A percentile compares a stretch with the other conserved stretches of the same genome.
Evolutionary conservation across 2,888 invertebrate genomes (phyloP).

Genomic region (Tolmerus cingulatus): DNA sequence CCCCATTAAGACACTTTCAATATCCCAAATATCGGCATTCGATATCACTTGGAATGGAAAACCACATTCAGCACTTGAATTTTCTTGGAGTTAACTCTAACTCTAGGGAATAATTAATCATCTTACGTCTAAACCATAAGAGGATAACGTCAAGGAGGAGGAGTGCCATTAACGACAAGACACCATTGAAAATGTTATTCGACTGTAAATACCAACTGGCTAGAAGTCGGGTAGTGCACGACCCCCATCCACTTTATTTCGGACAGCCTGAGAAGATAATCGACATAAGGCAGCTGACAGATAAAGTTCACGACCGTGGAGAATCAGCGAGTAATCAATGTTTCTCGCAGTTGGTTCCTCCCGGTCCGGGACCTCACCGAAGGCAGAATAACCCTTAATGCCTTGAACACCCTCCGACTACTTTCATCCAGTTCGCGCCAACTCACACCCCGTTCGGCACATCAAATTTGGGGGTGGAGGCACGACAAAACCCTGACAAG

Average conservation of each 20-base stretch:
- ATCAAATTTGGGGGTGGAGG: slow-evolving; percentile 11
- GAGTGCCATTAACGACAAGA: slow-evolving; percentile 43
- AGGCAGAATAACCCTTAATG: neutral
- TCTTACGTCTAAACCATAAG: slow-evolving; percentile 4
- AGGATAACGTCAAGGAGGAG: neutral
- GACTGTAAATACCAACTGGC: neutral
- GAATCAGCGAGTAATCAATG: neutral
- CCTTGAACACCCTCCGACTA: neutral
- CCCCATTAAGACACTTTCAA: neutral
- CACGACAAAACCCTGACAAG: neutral
- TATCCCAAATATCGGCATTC: neutral
- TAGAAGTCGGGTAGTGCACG: neutral
- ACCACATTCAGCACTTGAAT: neutral
- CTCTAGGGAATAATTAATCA: neutral
- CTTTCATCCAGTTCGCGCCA: neutral
- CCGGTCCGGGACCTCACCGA: neutral
- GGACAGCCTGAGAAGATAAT: neutral
- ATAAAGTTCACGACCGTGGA: slow-evolving; percentile 40
- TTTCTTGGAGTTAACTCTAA: neutral
- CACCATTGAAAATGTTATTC: slow-evolving; percentile 44
- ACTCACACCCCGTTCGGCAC: neutral
- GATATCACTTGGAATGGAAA: neutral
- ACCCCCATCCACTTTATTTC: neutral
- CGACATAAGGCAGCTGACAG: slow-evolving; percentile 7
- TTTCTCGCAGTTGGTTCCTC: neutral